Evolutionary conservation across 2,888 invertebrate species (phyloP).

Genomic region (Sipha maydis): DNA sequence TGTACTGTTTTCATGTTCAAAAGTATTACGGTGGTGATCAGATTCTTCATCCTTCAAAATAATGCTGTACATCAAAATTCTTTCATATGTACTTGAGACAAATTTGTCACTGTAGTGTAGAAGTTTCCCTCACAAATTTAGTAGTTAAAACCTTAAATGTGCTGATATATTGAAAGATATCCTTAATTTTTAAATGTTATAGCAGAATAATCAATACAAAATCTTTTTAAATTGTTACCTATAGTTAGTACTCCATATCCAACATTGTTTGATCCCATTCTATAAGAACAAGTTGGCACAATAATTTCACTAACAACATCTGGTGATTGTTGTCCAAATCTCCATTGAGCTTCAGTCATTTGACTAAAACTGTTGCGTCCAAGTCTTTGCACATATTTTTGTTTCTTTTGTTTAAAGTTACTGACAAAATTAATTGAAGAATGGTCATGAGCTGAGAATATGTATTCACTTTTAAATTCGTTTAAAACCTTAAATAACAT

Average conservation of each 20-base stretch:
- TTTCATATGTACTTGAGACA: too few species aligned
- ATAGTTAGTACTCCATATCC: conserved; percentile 87
- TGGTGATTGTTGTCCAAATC: conserved; percentile 66
- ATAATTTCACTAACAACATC: conserved; percentile 78
- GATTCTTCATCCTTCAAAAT: too few species aligned
- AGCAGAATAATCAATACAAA: too few species aligned
- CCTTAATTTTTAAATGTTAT: too few species aligned
- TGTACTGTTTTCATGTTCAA: too few species aligned
- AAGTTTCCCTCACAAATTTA: too few species aligned
- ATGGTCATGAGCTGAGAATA: conserved; percentile 79
- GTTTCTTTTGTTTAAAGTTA: conserved; percentile 64
- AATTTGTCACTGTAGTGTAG: too few species aligned
- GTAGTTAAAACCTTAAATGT: too few species aligned
- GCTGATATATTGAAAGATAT: too few species aligned
- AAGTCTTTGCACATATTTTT: conserved; percentile 64
- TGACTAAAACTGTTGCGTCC: conserved; percentile 40
- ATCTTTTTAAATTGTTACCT: conserved; percentile 70
- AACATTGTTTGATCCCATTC: conserved; percentile 90
- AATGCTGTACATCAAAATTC: too few species aligned
- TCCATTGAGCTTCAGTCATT: conserved; percentile 63
- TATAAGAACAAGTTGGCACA: conserved; percentile 94
- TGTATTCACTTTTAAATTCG: conserved; percentile 75
- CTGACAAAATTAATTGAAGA: conserved; percentile 72
- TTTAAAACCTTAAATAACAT: conserved; percentile 71
- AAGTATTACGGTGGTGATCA: too few species aligned